Conservation (phyloP, 1,140 invertebrate genomes). For the Octopus sinensis region DNA sequence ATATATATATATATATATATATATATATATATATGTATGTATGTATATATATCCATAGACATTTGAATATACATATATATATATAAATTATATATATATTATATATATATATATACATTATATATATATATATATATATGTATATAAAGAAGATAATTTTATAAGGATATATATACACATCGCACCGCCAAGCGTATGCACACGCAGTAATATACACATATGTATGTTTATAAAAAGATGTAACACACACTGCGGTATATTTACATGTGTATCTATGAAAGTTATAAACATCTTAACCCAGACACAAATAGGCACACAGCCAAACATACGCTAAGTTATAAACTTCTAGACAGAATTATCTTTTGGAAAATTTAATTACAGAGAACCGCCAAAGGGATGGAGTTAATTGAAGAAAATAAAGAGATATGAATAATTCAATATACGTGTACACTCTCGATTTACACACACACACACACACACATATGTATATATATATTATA, state of each 20-base stretch:
- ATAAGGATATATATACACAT: too few species aligned
- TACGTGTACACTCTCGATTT: too few species aligned
- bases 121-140: neutral
- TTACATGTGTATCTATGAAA: neutral
- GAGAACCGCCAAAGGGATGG: too few species aligned
- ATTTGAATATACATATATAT: neutral
- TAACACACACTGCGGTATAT: neutral
- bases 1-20: neutral
- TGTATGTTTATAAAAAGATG: neutral
- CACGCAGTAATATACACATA: constrained; percentile 4
- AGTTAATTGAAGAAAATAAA: too few species aligned
- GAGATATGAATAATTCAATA: too few species aligned
- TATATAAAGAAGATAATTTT: too few species aligned
- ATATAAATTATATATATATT: neutral
- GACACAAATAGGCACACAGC: too few species aligned
- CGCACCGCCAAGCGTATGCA: too few species aligned
- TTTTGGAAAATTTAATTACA: too few species aligned
- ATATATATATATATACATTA: constrained; percentile 1
- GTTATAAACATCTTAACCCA: too few species aligned
- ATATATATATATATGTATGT: neutral
- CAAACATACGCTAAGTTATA: too few species aligned
- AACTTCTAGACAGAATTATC: too few species aligned
- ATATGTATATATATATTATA: neutral
- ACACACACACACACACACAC: neutral
- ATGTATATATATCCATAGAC: neutral